Conservation (phyloP, 2,113 vertebrate species). For the Gopherus evgoodei region DNA sequence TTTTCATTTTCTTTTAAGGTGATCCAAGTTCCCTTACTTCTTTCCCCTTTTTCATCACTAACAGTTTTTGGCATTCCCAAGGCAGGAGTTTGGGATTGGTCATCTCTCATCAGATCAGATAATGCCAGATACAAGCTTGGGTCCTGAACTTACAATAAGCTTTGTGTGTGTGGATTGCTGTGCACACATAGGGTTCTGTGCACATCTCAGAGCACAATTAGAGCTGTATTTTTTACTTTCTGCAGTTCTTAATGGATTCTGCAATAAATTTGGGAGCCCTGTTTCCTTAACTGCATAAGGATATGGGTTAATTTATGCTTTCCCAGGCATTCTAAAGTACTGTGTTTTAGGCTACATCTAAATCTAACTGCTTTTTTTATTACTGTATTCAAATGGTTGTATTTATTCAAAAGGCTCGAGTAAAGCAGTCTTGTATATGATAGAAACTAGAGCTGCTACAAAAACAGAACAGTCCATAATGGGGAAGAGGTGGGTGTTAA, state of each 20-base stretch:
- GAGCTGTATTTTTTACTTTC: background rate
- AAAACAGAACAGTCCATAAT: background rate
- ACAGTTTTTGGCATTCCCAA: background rate
- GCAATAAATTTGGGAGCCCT: background rate
- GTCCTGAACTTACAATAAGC: background rate
- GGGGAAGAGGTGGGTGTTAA: background rate
- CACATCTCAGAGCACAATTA: background rate
- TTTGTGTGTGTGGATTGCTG: background rate
- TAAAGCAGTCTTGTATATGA: background rate
- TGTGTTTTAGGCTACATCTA: background rate
- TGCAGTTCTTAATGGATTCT: background rate
- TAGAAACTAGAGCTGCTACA: background rate
- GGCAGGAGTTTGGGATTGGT: background rate
- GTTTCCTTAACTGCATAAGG: background rate
- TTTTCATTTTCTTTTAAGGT: background rate
- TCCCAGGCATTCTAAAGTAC: background rate
- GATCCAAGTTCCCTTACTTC: no score
- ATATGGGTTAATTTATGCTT: background rate
- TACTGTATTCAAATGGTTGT: background rate
- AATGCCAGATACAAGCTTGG: background rate
- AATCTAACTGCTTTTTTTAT: background rate
- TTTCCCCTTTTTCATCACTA: no score
- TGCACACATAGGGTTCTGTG: background rate
- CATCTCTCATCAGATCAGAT: background rate
- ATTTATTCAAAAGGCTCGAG: conserved; percentile 17